Evolutionary conservation across 2,113 vertebrate genomes (phyloP), one percentile per base, ranked within the genome.

Genomic region (Paradoxurus hermaphroditus): DNA sequence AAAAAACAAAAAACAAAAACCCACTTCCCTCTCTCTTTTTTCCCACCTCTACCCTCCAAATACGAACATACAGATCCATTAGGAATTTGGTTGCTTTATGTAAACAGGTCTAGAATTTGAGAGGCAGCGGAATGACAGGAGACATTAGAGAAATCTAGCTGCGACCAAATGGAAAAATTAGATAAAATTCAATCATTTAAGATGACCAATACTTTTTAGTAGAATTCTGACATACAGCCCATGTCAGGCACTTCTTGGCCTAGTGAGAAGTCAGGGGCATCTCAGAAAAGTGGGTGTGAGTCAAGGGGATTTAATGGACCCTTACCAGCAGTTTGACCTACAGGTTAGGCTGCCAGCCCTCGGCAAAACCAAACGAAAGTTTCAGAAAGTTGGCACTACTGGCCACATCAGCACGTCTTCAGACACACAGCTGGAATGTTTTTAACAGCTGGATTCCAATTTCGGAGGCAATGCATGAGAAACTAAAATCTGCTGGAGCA

Each of bases 31-130:
- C 36, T 41, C 39, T 94, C 56, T 14, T 16, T 87, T 67, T 65
- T 3, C 46, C 51, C 14, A 39, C 36, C 31, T 56, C 87, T 23
- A 51, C 36, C 34, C 29, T 87, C 44, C 68, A 68, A 92, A 79
- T 34, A 93, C 59, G 90, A 97, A 97, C 89, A 94, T 59, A 6
- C 49, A 29, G 27, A 83, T 89, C 90, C 95, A 34, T 97, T 92
- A 92, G 78, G 25, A 77, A 86, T 91, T 73, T 81, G n/a, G 36
- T 68, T 91, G 78, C 83, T 59, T 94, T 84, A 65, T 77, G 56
- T 31, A 85, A 94, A 96, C 41, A 81, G n/a, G 34, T 44, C 41
- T 65, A 49, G 81, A 96, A 68, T 95, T 65, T 70, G 72, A 65
- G 88, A 82, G 87, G 63, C 46, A 86, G 79, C 49, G 75, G 59